A percentile compares a stretch with the other conserved stretches of the same genome.
These are phyloP conservation scores for Doryteuthis pealeii DNA, from an alignment of 1,140 invertebrate species.

Conservation along the genomic window DNA sequence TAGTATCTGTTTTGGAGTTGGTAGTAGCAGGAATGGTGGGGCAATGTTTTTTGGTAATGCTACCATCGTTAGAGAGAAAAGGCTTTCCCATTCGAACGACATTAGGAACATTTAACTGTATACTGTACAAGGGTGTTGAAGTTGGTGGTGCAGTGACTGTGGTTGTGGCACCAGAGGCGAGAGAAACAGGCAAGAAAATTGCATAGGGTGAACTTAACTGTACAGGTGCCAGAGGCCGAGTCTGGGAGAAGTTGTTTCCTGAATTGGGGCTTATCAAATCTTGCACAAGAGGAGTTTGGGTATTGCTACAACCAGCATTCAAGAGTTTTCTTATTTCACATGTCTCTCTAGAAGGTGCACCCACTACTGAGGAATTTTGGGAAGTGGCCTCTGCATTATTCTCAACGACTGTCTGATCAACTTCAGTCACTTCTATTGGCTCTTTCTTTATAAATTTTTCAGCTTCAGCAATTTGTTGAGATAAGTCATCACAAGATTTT, in stretches of 20 bases:
- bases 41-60: not conserved
- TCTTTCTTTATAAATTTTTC: slow-evolving; percentile 9
- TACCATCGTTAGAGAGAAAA: not conserved
- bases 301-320: not conserved
- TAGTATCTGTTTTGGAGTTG: not conserved
- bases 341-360: not conserved
- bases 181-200: slow-evolving; percentile 4
- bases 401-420: not conserved
- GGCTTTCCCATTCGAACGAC: not conserved
- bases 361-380: not conserved
- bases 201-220: slow-evolving; percentile 1
- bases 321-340: not conserved
- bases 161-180: not conserved
- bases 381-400: not conserved
- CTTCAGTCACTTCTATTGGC: not conserved
- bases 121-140: not conserved
- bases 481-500: too few species aligned
- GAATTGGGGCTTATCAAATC: not conserved
- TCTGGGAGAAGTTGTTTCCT: not conserved
- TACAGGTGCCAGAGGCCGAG: not conserved
- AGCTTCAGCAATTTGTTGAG: not conserved
- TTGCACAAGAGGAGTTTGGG: not conserved
- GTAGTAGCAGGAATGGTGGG: not conserved
- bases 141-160: not conserved
- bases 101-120: slow-evolving; percentile 9